A percentile compares a stretch with the other conserved stretches of the same genome.
Evolutionary conservation across 1,140 invertebrate genomes (phyloP).

Genomic region (Pantala flavescens): DNA sequence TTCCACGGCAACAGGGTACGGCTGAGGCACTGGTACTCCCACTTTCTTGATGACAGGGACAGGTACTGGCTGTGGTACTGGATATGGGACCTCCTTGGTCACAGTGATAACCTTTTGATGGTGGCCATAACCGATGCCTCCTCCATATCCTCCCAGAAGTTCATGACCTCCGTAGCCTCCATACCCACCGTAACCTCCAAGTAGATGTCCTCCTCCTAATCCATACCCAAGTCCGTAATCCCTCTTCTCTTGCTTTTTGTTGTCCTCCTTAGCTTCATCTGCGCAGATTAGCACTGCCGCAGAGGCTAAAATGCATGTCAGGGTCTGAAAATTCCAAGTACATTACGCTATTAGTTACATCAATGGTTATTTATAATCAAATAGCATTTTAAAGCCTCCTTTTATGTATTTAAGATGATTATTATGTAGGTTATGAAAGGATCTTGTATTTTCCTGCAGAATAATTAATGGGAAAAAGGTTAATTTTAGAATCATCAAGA

Average conservation of each 20-base stretch:
- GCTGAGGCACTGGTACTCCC: not conserved
- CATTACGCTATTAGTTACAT: no score
- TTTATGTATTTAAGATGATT: no score
- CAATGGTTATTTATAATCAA: no score
- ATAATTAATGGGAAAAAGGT: no score
- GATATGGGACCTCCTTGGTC: not conserved
- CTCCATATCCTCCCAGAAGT: not conserved
- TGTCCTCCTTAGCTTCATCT: not conserved
- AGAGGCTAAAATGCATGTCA: not conserved
- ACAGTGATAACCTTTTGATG: not conserved
- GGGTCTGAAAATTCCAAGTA: no score
- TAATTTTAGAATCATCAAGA: no score
- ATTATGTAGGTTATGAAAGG: no score
- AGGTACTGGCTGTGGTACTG: not conserved
- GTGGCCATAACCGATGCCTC: not conserved
- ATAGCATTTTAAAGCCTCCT: no score
- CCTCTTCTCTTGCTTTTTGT: slow-evolving; percentile 11
- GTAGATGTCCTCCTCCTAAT: not conserved
- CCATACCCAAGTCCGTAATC: slow-evolving; percentile 18
- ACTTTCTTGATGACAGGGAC: not conserved
- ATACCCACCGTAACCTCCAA: not conserved
- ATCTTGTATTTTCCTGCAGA: no score
- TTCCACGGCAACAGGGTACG: not conserved
- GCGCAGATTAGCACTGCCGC: not conserved
- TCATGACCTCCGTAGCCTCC: not conserved